These are phyloP conservation scores for Hypsibius dujardini DNA, from an alignment of 1,140 invertebrate genomes.

Conservation along the genomic window DNA sequence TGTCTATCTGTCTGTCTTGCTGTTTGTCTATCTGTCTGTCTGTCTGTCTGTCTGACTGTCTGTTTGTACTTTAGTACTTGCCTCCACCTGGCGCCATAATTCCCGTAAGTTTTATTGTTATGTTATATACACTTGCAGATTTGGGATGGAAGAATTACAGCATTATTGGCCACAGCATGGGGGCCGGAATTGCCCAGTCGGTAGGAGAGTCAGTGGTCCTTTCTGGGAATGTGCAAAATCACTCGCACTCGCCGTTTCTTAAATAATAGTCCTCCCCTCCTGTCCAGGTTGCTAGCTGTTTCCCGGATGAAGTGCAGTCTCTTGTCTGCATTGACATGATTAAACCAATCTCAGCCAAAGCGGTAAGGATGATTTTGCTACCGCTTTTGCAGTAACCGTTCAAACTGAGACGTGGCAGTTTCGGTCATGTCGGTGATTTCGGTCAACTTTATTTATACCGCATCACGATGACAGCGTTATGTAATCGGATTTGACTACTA, in stretches of 20 bases:
- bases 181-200: constrained; percentile 28
- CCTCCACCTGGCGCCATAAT: background rate
- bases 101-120: too few species aligned
- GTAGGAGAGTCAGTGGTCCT: background rate
- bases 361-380: background rate
- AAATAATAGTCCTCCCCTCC: background rate
- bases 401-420: too few species aligned
- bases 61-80: background rate
- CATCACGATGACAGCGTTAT: too few species aligned
- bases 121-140: constrained; percentile 29
- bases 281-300: constrained; percentile 26
- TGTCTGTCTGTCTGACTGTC: background rate
- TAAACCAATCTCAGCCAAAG: constrained; percentile 28
- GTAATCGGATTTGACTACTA: too few species aligned
- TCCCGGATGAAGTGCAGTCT: constrained; percentile 36
- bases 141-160: constrained; percentile 56
- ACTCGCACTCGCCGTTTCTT: too few species aligned
- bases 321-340: constrained; percentile 38
- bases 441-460: too few species aligned
- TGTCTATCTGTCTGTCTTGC: background rate
- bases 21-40: background rate
- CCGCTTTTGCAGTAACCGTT: too few species aligned
- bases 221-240: background rate
- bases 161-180: constrained; percentile 33
- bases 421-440: too few species aligned